phyloP scores from a whole-genome alignment of 2,797 vertebrate species.

The Thamnophis elegans region DNA sequence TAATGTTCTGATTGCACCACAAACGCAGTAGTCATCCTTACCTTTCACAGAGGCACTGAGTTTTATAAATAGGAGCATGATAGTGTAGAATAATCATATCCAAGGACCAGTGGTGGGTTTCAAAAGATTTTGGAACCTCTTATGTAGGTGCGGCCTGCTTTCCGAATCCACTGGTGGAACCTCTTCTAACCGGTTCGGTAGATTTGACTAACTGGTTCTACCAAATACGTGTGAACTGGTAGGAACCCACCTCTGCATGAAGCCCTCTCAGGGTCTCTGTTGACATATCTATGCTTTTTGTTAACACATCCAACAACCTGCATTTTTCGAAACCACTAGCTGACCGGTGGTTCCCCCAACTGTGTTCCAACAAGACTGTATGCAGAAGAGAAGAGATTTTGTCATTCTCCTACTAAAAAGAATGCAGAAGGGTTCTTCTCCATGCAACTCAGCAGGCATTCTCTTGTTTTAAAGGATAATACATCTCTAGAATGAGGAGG shows the following conservation, averaged over 20 bases:
- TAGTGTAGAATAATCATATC: too few species aligned
- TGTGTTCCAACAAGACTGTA: not conserved
- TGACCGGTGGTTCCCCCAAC: not conserved
- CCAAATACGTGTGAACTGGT: too few species aligned
- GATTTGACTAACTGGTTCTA: too few species aligned
- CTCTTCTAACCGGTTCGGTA: too few species aligned
- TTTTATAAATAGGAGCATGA: too few species aligned
- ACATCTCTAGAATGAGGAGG: constrained; percentile 16
- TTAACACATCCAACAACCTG: not conserved
- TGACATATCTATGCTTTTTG: not conserved
- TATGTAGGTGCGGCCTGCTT: too few species aligned
- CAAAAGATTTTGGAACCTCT: too few species aligned
- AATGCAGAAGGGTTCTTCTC: not conserved
- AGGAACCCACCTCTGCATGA: not conserved
- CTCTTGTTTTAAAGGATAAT: not conserved
- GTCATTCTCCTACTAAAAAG: not conserved
- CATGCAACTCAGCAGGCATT: not conserved
- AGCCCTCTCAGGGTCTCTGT: not conserved
- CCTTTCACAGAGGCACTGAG: too few species aligned
- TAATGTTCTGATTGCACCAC: too few species aligned
- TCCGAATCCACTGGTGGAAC: too few species aligned
- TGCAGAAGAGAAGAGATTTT: not conserved
- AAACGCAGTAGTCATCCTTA: too few species aligned
- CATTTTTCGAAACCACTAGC: not conserved
- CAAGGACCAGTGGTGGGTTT: too few species aligned